These are phyloP conservation scores for Stenurella melanura DNA, from an alignment of 2,888 invertebrate genomes.

Conservation along the genomic window DNA sequence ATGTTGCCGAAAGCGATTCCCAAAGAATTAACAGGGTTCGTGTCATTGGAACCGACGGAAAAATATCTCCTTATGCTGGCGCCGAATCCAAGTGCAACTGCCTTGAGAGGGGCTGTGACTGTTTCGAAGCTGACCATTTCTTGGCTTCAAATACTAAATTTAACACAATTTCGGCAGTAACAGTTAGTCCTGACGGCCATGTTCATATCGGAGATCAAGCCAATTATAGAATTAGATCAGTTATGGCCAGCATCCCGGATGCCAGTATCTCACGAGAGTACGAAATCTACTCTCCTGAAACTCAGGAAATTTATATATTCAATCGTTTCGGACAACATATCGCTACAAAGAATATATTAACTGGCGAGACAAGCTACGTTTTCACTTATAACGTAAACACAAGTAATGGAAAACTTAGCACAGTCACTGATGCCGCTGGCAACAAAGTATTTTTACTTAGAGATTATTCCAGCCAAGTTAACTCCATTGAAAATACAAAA, in stretches of 20 bases:
- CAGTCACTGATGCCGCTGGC: constrained; percentile 94
- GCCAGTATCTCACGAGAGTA: constrained; percentile 90
- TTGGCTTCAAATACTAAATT: constrained; percentile 95
- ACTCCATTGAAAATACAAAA: constrained; percentile 95
- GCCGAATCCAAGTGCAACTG: constrained; percentile 96
- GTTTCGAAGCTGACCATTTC: constrained; percentile 93
- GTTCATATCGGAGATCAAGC: constrained; percentile 98
- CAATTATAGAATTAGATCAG: constrained; percentile 90
- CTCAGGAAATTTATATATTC: constrained; percentile 95
- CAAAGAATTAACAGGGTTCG: constrained; percentile 94
- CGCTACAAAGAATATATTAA: constrained; percentile 94
- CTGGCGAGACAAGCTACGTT: constrained; percentile 93
- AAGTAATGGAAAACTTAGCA: constrained; percentile 94
- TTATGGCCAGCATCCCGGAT: constrained; percentile 92
- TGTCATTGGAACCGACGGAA: constrained; percentile 94
- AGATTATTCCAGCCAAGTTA: constrained; percentile 91
- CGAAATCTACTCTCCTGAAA: constrained; percentile 95
- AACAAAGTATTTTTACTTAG: constrained; percentile 89
- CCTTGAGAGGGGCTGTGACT: constrained; percentile 91
- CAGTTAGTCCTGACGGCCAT: constrained; percentile 94
- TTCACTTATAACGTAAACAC: constrained; percentile 98
- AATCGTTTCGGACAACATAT: constrained; percentile 97
- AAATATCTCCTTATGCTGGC: constrained; percentile 94
- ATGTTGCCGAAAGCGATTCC: constrained; percentile 96
- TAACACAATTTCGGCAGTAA: constrained; percentile 93